Percentiles rank a stretch among this genome's conserved stretches.
These are phyloP conservation scores for Nylanderia fulva DNA, from an alignment of 1,140 invertebrate species.

Conservation along the genomic window DNA sequence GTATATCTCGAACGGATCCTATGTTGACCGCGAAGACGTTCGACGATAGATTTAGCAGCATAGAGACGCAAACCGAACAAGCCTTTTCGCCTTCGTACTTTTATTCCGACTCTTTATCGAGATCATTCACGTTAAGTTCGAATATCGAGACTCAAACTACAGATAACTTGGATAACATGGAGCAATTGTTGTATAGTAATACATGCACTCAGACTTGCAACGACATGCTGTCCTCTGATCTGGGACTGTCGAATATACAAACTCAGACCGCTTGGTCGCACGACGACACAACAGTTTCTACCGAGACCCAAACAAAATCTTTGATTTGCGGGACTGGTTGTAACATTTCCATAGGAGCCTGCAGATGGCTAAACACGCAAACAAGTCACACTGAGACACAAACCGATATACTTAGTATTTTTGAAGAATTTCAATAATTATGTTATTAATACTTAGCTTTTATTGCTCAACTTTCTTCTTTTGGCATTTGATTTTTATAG, in stretches of 20 bases:
- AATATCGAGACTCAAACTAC: conserved; percentile 86
- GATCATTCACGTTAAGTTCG: conserved; percentile 81
- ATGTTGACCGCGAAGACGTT: conserved; percentile 82
- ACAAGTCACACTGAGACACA: conserved; percentile 85
- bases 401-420: conserved; percentile 83
- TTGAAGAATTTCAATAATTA: conserved; percentile 79
- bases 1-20: conserved; percentile 80
- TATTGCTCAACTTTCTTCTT: background rate
- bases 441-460: background rate
- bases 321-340: conserved; percentile 72
- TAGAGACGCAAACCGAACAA: conserved; percentile 87
- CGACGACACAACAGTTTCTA: conserved; percentile 82
- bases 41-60: conserved; percentile 84
- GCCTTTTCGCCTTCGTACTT: conserved; percentile 81
- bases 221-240: conserved; percentile 85
- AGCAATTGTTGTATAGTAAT: conserved; percentile 86
- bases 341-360: conserved; percentile 72
- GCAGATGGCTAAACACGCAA: conserved; percentile 78
- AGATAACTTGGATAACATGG: conserved; percentile 83
- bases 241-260: conserved; percentile 87
- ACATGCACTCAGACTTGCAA: conserved; percentile 88
- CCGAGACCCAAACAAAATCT: conserved; percentile 84
- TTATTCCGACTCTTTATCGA: conserved; percentile 78
- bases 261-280: conserved; percentile 87
- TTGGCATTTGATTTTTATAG: background rate